Evolutionary conservation across 2,888 invertebrate genomes (phyloP), one percentile per base, ranked within the genome.

Genomic region (Candidula unifasciata): DNA sequence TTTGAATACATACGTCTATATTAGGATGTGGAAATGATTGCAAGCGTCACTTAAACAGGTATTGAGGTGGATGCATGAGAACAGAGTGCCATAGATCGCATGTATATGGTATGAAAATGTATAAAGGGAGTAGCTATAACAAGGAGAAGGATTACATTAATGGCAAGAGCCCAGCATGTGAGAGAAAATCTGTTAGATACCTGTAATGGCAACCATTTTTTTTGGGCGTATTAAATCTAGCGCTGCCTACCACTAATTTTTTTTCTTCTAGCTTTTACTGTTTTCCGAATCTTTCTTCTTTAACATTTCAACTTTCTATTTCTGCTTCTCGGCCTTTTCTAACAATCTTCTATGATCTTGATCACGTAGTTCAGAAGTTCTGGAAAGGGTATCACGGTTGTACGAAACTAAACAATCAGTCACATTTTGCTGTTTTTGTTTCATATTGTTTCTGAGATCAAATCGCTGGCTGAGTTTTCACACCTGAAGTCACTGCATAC

Each of bases 351-450:
- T 96, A 5, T 97, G 97, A 93, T 98, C 96, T 86, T 94, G 94
- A 0, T 94, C 94, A 16, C 90, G 91, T 94, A 96, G 90, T 94
- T 95, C 83, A 33, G 74, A 73, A 10, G 81, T 77, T 21, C 27
- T 60, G 10, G 68, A 35, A 24, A 35, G 64, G 6, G 66, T 76
- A 3, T 80, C 66, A n/a, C 74, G 68, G 54, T 35, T 52, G 6
- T 64, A 80, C 1, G 76, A 64, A 0, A 81, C 44, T 6, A 81
- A 85, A 66, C n/a, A n/a, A n/a, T n/a, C 98, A 97, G 93, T 98
- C 97, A 94, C 98, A 97, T 94, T 98, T 97, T 92, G 97, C 98
- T 0, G 97, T 97, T 92, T 97, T 95, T 94, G 97, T 97, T 2
- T 96, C 97, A 87, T 97, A 96, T 89, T 96, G 96, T 93, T 97